Percentiles rank a stretch among this genome's conserved stretches.
Conservation (phyloP, 2,797 vertebrate species). For the Myiotriccus ornatus region DNA sequence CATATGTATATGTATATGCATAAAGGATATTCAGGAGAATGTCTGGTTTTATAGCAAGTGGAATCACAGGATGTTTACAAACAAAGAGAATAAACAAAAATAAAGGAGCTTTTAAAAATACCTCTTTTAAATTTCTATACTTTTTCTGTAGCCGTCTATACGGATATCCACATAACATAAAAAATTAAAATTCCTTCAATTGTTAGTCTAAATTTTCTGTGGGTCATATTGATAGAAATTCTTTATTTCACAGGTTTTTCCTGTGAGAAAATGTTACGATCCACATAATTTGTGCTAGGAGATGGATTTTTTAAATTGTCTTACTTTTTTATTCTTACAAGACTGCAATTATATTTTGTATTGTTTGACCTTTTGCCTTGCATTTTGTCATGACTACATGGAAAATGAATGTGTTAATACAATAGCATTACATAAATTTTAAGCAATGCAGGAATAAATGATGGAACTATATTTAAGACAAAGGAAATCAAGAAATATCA, state of each 20-base stretch:
- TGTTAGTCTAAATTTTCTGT: neutral
- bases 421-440: neutral
- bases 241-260: neutral
- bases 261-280: neutral
- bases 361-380: neutral
- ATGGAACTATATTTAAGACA: neutral
- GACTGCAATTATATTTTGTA: neutral
- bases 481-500: neutral
- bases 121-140: neutral
- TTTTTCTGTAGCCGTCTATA: neutral
- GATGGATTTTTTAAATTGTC: rapidly evolving
- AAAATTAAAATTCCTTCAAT: neutral
- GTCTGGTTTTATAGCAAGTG: neutral
- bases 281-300: neutral
- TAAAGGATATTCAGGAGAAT: neutral
- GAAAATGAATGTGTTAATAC: neutral
- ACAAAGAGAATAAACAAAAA: neutral
- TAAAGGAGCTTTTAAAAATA: neutral
- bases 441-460: neutral
- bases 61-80: neutral
- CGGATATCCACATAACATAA: neutral
- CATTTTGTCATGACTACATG: neutral
- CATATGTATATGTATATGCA: rapidly evolving
- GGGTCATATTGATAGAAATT: neutral
- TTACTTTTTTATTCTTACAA: neutral